Percentiles rank a stretch among this genome's conserved stretches.
These are phyloP conservation scores for Sylvicapra grimmia DNA, from an alignment of 2,113 vertebrate species.

Conservation along the genomic window DNA sequence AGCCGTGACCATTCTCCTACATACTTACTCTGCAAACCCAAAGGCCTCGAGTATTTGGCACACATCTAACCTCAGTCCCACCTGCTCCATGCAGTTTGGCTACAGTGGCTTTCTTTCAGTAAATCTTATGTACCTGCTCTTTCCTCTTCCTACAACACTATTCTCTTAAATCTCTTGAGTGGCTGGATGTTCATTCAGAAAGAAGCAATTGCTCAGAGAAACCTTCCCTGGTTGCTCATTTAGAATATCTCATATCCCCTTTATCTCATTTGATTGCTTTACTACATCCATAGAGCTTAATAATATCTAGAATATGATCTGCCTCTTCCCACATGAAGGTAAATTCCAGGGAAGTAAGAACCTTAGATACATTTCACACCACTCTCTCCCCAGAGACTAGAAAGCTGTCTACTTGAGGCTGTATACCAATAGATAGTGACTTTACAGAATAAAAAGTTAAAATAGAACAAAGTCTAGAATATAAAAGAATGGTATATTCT, in stretches of 20 bases:
- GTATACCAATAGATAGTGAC: not conserved
- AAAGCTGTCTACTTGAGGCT: not conserved
- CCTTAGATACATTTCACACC: not conserved
- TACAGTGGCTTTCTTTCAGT: not conserved
- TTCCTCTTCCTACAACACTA: not conserved
- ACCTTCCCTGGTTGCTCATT: not conserved
- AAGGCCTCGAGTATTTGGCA: not conserved
- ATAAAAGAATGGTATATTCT: not conserved
- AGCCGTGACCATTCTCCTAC: not conserved
- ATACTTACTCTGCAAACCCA: not conserved
- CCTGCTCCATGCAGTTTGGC: not conserved
- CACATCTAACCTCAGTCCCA: not conserved
- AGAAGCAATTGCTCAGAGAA: not conserved
- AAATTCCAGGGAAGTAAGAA: not conserved
- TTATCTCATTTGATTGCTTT: not conserved
- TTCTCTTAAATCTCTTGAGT: not conserved
- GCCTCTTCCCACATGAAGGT: not conserved
- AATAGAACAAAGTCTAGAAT: not conserved
- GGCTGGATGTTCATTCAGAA: not conserved
- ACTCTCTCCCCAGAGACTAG: not conserved
- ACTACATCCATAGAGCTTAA: not conserved
- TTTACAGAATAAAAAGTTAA: not conserved
- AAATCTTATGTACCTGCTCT: not conserved
- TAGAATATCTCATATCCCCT: not conserved
- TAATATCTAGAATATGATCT: not conserved